Evolutionary conservation across 2,888 invertebrate species (phyloP).

Genomic region (Melitaea athalia): DNA sequence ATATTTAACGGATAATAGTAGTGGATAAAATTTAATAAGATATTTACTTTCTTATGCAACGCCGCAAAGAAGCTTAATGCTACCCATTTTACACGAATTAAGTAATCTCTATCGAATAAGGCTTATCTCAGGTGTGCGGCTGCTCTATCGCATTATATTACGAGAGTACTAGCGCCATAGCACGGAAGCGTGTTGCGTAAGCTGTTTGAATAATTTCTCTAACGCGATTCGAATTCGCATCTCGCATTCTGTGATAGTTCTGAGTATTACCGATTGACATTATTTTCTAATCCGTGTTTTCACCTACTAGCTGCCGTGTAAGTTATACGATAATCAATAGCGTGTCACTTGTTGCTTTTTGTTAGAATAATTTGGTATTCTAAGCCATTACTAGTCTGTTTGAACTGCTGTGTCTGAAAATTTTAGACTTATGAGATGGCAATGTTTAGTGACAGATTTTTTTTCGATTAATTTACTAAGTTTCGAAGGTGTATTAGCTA

Average conservation of each 20-base stretch:
- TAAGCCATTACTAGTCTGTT: too few species aligned
- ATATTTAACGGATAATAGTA: too few species aligned
- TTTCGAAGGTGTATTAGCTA: too few species aligned
- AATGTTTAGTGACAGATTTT: too few species aligned
- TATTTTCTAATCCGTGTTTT: constrained; percentile 11
- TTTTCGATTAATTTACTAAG: too few species aligned
- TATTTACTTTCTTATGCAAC: too few species aligned
- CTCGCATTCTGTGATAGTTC: constrained; percentile 15
- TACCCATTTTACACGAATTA: neutral
- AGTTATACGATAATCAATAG: neutral
- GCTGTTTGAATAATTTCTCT: constrained; percentile 39
- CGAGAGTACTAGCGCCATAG: constrained; percentile 14
- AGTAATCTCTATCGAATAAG: neutral
- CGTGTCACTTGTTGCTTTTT: too few species aligned
- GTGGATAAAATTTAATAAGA: too few species aligned
- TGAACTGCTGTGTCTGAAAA: too few species aligned
- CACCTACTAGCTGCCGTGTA: neutral
- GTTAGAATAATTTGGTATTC: too few species aligned
- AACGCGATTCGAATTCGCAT: constrained; percentile 28
- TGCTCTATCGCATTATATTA: neutral
- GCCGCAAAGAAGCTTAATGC: too few species aligned
- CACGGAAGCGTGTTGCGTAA: constrained; percentile 39
- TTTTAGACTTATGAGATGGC: too few species aligned
- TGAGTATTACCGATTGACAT: constrained; percentile 9
- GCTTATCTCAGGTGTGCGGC: neutral